Percentiles rank a stretch among this genome's conserved stretches.
These are phyloP conservation scores for Amphiprion percula DNA, from an alignment of 2,113 vertebrate species.

Conservation along the genomic window DNA sequence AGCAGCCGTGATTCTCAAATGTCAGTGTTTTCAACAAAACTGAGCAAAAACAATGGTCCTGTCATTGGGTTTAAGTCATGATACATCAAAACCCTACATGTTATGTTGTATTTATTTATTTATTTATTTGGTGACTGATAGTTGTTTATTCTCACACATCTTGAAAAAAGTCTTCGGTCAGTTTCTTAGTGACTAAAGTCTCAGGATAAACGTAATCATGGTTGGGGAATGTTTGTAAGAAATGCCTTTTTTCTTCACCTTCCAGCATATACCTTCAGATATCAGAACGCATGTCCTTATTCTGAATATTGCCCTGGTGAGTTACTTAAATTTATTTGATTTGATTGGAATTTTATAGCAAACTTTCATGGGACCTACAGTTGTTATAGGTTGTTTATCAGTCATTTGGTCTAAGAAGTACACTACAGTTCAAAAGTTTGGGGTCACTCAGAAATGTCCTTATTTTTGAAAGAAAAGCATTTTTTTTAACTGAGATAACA, in stretches of 20 bases:
- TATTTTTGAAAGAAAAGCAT: too few species aligned
- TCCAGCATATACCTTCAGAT: neutral
- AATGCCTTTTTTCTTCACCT: neutral
- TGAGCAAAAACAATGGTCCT: neutral
- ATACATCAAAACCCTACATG: neutral
- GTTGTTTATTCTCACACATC: neutral
- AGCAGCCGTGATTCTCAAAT: conserved; percentile 17
- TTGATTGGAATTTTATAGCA: neutral
- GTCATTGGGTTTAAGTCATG: neutral
- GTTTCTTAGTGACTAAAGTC: neutral
- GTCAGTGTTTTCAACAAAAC: conserved; percentile 15
- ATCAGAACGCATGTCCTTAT: neutral
- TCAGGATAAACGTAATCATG: neutral
- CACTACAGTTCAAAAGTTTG: too few species aligned
- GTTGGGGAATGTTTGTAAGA: neutral
- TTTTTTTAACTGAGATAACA: too few species aligned
- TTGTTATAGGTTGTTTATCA: neutral
- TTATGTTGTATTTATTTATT: conserved; percentile 1
- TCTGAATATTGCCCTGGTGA: neutral
- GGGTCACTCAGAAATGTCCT: too few species aligned
- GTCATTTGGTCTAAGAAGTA: neutral
- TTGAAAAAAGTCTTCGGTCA: neutral
- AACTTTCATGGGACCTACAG: neutral
- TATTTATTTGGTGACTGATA: neutral
- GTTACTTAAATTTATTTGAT: neutral